These are phyloP conservation scores for Hydrolagus affinis DNA, from an alignment of 2,113 vertebrate species.

Conservation along the genomic window DNA sequence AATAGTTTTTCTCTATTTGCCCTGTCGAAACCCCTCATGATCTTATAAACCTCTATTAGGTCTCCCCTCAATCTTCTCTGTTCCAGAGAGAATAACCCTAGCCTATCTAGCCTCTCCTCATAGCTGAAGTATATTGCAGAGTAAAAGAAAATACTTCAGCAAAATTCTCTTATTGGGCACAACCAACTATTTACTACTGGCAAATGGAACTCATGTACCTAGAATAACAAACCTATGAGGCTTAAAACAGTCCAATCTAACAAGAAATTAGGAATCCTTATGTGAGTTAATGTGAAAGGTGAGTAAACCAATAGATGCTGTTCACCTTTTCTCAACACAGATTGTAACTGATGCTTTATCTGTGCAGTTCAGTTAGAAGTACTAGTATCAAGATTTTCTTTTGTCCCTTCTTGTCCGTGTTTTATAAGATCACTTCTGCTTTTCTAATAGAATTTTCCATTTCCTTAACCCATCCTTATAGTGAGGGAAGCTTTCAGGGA, in stretches of 20 bases:
- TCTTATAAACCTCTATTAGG: no score
- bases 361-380: not conserved
- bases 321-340: not conserved
- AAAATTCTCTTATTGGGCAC: not conserved
- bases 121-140: not conserved
- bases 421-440: not conserved
- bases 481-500: not conserved
- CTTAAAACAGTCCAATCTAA: not conserved
- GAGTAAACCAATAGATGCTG: not conserved
- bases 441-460: not conserved
- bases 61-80: no score
- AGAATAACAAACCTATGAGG: not conserved
- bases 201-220: not conserved
- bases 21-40: no score
- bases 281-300: not conserved
- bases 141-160: constrained; percentile 8
- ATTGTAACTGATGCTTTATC: not conserved
- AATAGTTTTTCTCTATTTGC: no score
- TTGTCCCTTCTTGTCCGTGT: not conserved
- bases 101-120: no score
- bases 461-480: not conserved
- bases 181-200: not conserved
- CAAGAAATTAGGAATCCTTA: not conserved
- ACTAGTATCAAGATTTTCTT: no score
- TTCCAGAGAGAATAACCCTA: no score